Evolutionary conservation across 2,113 vertebrate genomes (phyloP).

Genomic region (Dasypus novemcinctus): DNA sequence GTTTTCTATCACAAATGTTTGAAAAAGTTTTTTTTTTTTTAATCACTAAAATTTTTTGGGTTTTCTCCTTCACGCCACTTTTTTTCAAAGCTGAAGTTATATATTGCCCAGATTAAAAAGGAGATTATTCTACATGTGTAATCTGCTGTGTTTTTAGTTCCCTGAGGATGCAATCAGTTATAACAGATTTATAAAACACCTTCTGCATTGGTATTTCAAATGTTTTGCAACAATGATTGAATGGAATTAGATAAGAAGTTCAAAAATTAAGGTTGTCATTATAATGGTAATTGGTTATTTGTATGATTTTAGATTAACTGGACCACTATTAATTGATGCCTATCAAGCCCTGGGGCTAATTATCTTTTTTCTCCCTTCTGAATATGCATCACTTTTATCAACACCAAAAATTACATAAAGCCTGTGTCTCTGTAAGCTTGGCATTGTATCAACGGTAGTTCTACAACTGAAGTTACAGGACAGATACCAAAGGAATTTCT

Average conservation of each 20-base stretch:
- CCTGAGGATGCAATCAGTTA: neutral
- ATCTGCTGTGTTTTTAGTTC: conserved; percentile 40
- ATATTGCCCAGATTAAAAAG: neutral
- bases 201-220: conserved; percentile 40
- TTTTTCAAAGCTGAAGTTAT: conserved; percentile 49
- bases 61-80: conserved; percentile 8
- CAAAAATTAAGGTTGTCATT: conserved; percentile 64
- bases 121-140: neutral
- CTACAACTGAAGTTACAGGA: neutral
- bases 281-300: conserved; percentile 50
- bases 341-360: conserved; percentile 42
- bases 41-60: conserved; percentile 35
- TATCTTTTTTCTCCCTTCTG: neutral
- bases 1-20: neutral
- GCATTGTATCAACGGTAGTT: neutral
- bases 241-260: conserved; percentile 41
- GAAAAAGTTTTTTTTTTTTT: neutral
- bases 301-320: conserved; percentile 48
- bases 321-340: conserved; percentile 26
- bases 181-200: conserved; percentile 16
- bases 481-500: conserved; percentile 6
- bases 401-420: conserved; percentile 31
- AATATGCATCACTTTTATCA: conserved; percentile 20
- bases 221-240: conserved; percentile 44
- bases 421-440: neutral